These are phyloP conservation scores for Heliconius aoede DNA, from an alignment of 2,888 invertebrate genomes.

Conservation along the genomic window DNA sequence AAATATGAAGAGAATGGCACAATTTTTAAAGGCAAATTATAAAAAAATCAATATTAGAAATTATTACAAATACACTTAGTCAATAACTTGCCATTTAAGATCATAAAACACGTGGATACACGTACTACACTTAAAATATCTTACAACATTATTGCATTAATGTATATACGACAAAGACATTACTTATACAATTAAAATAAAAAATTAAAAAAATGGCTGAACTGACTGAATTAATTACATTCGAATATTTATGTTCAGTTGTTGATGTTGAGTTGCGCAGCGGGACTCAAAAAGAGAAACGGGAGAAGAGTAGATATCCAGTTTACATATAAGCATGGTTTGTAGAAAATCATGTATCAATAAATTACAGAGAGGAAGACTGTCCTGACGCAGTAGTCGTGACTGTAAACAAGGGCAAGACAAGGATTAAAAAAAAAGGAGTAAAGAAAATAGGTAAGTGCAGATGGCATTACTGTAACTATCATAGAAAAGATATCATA, in stretches of 20 bases:
- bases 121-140: not conserved
- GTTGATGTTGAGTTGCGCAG: not conserved
- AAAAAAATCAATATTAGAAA: not conserved
- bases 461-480: not conserved
- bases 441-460: not conserved
- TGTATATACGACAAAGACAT: not conserved
- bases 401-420: no score
- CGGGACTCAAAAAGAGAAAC: not conserved
- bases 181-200: not conserved
- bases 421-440: no score
- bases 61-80: not conserved
- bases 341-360: no score
- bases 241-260: no score
- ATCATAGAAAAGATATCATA: not conserved
- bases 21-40: conserved; percentile 2
- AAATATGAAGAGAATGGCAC: conserved; percentile 20
- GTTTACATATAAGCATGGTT: no score
- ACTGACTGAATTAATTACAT: no score
- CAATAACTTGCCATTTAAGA: conserved; percentile 5
- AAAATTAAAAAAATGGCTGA: not conserved
- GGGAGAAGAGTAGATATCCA: no score
- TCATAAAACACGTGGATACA: not conserved
- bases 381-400: no score
- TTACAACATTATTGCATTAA: not conserved
- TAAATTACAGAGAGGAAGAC: no score